These are phyloP conservation scores for Nibea coibor DNA, from an alignment of 2,113 vertebrate species.

Conservation along the genomic window DNA sequence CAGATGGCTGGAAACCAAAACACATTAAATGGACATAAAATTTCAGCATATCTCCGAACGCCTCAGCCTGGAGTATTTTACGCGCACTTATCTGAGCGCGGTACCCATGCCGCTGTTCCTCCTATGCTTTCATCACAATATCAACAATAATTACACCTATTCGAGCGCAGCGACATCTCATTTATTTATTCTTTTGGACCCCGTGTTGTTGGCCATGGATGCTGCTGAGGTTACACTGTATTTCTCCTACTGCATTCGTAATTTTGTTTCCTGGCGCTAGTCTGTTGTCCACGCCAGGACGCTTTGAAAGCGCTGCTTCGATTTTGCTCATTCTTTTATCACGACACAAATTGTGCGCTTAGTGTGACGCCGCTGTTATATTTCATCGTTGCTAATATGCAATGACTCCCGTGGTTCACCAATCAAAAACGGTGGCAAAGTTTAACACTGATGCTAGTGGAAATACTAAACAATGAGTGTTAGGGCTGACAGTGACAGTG, in stretches of 20 bases:
- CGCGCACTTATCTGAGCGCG: no score
- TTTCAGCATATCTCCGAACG: neutral
- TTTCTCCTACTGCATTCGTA: no score
- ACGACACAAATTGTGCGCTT: neutral
- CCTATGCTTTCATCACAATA: neutral
- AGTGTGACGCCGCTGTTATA: neutral
- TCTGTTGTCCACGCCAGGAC: neutral
- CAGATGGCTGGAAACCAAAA: slow-evolving; percentile 14
- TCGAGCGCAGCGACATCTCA: no score
- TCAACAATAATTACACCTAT: no score
- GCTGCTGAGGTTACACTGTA: no score
- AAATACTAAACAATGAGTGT: no score
- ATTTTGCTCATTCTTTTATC: no score
- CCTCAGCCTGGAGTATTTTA: neutral
- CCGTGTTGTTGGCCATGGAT: no score
- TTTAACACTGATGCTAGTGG: neutral
- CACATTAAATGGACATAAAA: neutral
- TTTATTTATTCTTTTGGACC: no score
- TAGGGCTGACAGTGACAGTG: no score
- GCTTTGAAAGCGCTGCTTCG: neutral
- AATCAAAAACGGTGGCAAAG: no score
- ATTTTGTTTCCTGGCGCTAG: no score
- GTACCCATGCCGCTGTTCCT: neutral
- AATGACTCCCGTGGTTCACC: neutral
- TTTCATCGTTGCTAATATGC: neutral